A percentile compares a stretch with the other conserved stretches of the same genome.
phyloP scores from a whole-genome alignment of 1,140 invertebrate genomes.

The Drosophila orosa region DNA sequence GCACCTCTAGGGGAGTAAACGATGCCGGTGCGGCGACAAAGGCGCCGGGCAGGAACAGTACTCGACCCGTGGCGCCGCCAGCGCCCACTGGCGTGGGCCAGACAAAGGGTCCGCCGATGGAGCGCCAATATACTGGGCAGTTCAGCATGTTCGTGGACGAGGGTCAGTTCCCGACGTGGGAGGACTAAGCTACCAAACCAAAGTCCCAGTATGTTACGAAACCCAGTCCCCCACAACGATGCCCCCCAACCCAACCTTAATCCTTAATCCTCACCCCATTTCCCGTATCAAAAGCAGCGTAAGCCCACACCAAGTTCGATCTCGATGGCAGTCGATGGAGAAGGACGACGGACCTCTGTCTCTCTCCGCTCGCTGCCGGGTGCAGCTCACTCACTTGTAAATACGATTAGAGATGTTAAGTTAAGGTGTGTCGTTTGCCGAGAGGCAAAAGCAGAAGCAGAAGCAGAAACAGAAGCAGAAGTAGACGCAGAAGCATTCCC shows the following conservation, averaged over 20 bases:
- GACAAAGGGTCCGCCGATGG: constrained; percentile 43
- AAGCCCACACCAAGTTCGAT: constrained; percentile 13
- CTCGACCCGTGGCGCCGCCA: constrained; percentile 22
- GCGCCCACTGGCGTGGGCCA: constrained; percentile 17
- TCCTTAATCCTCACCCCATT: too few species aligned
- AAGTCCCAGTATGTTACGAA: neutral
- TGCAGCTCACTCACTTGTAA: constrained; percentile 64
- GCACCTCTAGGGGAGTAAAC: constrained; percentile 33
- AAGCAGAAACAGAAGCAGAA: too few species aligned
- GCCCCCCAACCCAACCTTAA: neutral
- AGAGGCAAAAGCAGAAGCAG: neutral
- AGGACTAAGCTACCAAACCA: constrained; percentile 66
- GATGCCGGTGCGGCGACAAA: constrained; percentile 35
- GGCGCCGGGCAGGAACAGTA: constrained; percentile 14
- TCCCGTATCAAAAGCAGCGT: constrained; percentile 8
- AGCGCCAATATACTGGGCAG: constrained; percentile 72
- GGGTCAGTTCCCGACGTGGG: constrained; percentile 82
- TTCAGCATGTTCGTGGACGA: constrained; percentile 84
- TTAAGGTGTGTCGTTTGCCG: constrained; percentile 39
- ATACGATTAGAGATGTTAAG: constrained; percentile 72
- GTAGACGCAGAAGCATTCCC: constrained; percentile 18
- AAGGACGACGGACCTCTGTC: constrained; percentile 1
- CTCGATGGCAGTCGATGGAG: constrained; percentile 3
- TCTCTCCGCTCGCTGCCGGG: constrained; percentile 10
- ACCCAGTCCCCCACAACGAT: neutral